A percentile compares a stretch with the other conserved stretches of the same genome.
Conservation (phyloP, 1,140 invertebrate species). For the Bathynomus jamesi region DNA sequence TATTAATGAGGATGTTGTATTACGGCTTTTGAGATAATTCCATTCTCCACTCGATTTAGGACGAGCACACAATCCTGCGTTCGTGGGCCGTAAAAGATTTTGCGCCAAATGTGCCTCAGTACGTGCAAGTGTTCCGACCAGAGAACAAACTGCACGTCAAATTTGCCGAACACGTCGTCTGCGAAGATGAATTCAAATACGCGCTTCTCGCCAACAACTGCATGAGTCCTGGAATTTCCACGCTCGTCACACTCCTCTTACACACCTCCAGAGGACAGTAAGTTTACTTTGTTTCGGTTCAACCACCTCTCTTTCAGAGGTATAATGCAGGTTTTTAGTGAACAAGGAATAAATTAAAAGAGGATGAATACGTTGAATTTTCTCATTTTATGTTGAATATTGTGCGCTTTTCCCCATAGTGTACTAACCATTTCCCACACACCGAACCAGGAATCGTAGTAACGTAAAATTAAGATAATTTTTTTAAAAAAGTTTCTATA, state of each 20-base stretch:
- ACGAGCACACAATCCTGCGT: constrained; percentile 92
- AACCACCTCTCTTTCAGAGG: no score
- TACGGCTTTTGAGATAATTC: no score
- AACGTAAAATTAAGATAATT: no score
- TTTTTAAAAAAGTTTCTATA: constrained; percentile 13
- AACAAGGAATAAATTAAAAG: no score
- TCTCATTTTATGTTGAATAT: no score
- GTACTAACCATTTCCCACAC: no score
- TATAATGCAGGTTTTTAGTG: no score
- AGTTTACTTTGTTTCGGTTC: constrained; percentile 51
- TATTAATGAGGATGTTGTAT: no score
- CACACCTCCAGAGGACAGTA: constrained; percentile 94
- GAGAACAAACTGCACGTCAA: constrained; percentile 98
- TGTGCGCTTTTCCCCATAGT: no score
- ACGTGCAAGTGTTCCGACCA: constrained; percentile 94
- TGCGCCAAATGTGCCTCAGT: constrained; percentile 89
- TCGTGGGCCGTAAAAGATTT: constrained; percentile 99
- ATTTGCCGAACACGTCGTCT: constrained; percentile 95
- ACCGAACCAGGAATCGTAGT: no score
- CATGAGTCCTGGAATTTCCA: constrained; percentile 92
- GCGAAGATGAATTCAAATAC: constrained; percentile 94
- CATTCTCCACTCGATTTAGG: no score
- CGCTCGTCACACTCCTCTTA: constrained; percentile 84
- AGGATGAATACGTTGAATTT: no score
- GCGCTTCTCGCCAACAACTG: constrained; percentile 94